phyloP scores from a whole-genome alignment of 2,797 vertebrate species.

The Notamacropus eugenii region DNA sequence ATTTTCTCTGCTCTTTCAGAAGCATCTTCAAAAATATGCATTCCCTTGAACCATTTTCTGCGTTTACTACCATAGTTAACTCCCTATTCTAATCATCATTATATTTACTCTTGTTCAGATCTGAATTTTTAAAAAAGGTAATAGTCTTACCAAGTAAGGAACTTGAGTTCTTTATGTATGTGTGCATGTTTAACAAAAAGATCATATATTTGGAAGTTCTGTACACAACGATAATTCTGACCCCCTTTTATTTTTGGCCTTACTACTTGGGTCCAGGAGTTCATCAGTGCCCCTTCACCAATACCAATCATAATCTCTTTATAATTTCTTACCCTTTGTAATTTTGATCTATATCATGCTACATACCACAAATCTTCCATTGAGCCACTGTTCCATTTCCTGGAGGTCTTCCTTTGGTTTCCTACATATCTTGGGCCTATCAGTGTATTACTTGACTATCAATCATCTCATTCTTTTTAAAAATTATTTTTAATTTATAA shows the following conservation, averaged over 20 bases:
- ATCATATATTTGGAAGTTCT: no score
- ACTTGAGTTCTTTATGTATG: neutral
- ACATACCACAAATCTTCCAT: neutral
- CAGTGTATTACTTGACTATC: no score
- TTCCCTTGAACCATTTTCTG: neutral
- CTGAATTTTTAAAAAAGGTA: neutral
- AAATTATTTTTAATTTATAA: no score
- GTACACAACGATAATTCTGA: neutral
- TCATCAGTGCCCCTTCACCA: neutral
- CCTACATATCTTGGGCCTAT: no score
- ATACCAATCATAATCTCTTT: neutral
- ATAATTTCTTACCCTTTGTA: neutral
- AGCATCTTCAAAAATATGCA: neutral
- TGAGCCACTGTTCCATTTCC: no score
- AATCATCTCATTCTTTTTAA: no score
- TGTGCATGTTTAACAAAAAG: no score
- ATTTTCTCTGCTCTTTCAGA: neutral
- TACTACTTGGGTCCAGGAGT: neutral
- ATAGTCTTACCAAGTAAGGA: neutral
- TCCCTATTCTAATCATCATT: neutral
- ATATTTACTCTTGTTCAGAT: neutral
- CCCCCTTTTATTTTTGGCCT: no score
- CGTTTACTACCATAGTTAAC: neutral
- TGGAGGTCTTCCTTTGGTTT: no score
- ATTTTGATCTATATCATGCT: neutral